Evolutionary conservation across 1,140 invertebrate genomes (phyloP).

Genomic region (Caenorhabditis elegans): WBcel235 BX284605.5:3454501-3455000

Average conservation of each 20-base stretch:
- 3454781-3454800: too few species aligned
- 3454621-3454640: neutral
- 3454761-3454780: too few species aligned
- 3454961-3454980: constrained; percentile 35
- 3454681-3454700: too few species aligned
- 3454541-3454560: neutral
- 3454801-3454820: too few species aligned
- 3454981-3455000: neutral
- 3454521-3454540: neutral
- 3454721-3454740: too few species aligned
- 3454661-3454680: too few species aligned
- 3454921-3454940: neutral
- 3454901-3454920: neutral
- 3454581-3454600: neutral
- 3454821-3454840: too few species aligned
- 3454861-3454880: constrained; percentile 12
- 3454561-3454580: constrained; percentile 14
- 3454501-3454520: constrained; percentile 10
- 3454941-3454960: constrained; percentile 25
- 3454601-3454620: neutral
- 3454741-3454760: neutral
- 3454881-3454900: neutral
- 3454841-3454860: too few species aligned
- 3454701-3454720: too few species aligned
- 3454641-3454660: neutral